phyloP scores from a whole-genome alignment of 2,797 vertebrate species.

The Helarctos malayanus region DNA sequence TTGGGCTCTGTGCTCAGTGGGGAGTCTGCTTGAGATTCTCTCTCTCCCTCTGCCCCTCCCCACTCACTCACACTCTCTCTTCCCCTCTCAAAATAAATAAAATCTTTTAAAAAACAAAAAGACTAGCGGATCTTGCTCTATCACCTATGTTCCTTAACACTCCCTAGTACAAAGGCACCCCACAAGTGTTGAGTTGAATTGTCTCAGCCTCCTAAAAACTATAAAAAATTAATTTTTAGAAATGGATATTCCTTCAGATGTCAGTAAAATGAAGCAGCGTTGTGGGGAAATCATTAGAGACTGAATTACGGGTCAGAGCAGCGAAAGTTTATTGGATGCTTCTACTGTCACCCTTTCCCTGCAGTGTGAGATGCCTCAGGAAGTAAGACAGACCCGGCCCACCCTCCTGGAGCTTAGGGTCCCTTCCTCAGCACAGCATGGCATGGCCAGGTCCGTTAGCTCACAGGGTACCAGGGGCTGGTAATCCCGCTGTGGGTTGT shows the following conservation, averaged over 20 bases:
- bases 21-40: no score
- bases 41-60: no score
- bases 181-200: neutral
- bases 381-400: neutral
- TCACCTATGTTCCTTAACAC: neutral
- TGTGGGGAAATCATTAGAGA: neutral
- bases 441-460: neutral
- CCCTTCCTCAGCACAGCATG: neutral
- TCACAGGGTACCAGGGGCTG: neutral
- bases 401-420: neutral
- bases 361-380: neutral
- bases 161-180: neutral
- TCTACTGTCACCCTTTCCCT: neutral
- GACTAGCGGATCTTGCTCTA: neutral
- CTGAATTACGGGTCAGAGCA: neutral
- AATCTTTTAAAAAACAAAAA: neutral
- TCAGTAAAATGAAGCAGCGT: neutral
- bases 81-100: no score
- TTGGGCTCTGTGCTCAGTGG: no score
- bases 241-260: constrained; percentile 18
- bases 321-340: neutral
- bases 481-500: no score
- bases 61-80: no score
- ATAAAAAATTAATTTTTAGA: neutral
- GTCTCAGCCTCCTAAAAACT: neutral